Conservation (phyloP, 1,140 invertebrate species). For the Drusus annulatus region DNA sequence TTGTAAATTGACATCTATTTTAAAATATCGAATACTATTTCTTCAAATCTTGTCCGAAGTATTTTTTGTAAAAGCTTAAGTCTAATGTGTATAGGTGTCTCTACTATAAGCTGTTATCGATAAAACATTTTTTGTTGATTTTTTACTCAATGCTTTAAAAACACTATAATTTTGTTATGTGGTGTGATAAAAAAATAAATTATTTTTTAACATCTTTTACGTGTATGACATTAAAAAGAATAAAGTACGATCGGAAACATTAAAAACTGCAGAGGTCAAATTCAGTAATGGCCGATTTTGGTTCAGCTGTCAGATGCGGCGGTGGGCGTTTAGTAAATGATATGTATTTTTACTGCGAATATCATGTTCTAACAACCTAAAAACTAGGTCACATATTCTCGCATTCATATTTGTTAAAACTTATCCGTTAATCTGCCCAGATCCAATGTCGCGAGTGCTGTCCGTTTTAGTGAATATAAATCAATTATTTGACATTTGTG, state of each 20-base stretch:
- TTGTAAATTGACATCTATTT: no score
- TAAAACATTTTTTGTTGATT: no score
- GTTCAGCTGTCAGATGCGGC: conserved; percentile 45
- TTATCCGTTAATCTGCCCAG: conserved; percentile 17
- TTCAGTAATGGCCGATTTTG: conserved; percentile 47
- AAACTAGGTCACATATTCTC: conserved; percentile 21
- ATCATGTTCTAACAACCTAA: conserved; percentile 30
- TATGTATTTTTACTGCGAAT: conserved; percentile 41
- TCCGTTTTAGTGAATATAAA: conserved; percentile 47
- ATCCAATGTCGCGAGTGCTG: conserved; percentile 7
- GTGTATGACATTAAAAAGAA: not conserved
- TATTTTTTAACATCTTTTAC: not conserved
- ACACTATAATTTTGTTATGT: no score
- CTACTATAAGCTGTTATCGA: no score
- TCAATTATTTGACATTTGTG: conserved; percentile 51
- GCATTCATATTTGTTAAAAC: not conserved
- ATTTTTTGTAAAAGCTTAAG: no score
- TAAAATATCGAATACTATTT: no score
- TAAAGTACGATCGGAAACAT: conserved; percentile 25
- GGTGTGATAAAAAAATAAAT: no score
- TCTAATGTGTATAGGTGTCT: no score
- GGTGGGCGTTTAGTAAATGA: conserved; percentile 45
- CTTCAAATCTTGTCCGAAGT: no score
- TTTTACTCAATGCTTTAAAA: no score
- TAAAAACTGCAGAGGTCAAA: conserved; percentile 35